Evolutionary conservation across 2,888 invertebrate genomes (phyloP).

Genomic region (Schizaphis graminum): DNA sequence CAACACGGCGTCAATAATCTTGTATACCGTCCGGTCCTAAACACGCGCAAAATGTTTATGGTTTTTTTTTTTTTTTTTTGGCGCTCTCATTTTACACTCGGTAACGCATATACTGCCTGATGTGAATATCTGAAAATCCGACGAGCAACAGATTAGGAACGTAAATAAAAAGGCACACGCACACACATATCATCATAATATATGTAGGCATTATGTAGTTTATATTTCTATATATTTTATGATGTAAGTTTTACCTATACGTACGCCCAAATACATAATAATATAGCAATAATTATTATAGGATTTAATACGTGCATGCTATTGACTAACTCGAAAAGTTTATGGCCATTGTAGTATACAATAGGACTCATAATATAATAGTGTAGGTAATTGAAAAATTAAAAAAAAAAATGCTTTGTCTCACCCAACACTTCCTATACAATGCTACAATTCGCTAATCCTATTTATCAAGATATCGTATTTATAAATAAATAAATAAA

Average conservation of each 20-base stretch:
- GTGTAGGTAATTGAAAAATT: neutral
- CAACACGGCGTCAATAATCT: constrained; percentile 42
- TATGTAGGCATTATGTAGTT: neutral
- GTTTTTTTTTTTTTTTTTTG: constrained; percentile 21
- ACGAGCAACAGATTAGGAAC: constrained; percentile 62
- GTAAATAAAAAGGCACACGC: constrained; percentile 15
- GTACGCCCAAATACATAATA: neutral
- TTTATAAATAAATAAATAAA: no score
- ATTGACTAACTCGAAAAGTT: constrained; percentile 16
- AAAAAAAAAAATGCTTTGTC: neutral
- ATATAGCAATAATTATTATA: neutral
- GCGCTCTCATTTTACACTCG: constrained; percentile 48
- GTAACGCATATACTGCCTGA: constrained; percentile 50
- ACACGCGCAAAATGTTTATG: constrained; percentile 38
- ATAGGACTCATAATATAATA: neutral
- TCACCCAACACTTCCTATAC: neutral
- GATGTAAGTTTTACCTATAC: neutral
- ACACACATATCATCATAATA: neutral
- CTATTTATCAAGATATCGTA: neutral
- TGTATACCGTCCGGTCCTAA: constrained; percentile 1
- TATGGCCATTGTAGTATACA: neutral
- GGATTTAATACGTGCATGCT: neutral
- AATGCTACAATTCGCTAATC: neutral
- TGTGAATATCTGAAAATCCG: constrained; percentile 63
- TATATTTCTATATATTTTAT: neutral